These are phyloP conservation scores for Pristionchus japonicus DNA, from an alignment of 2,888 invertebrate genomes.

Conservation along the genomic window DNA sequence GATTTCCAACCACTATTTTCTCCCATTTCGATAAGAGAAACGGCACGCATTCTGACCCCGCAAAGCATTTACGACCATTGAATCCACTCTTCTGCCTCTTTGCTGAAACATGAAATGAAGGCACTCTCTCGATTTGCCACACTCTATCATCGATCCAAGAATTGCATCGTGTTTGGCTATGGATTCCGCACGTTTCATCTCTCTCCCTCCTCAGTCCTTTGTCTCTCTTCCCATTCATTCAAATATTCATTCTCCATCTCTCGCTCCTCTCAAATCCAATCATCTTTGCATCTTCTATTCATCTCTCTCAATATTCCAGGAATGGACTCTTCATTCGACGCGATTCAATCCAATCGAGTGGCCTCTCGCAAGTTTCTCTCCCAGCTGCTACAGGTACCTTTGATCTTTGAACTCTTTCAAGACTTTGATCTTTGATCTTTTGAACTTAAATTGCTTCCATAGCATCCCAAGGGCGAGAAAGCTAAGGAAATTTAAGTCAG, in stretches of 20 bases:
- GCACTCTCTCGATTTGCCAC: not conserved
- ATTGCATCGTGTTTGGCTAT: not conserved
- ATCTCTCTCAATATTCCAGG: not conserved
- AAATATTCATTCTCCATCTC: conserved; percentile 11
- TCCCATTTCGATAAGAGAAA: too few species aligned
- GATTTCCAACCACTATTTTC: not conserved
- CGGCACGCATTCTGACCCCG: not conserved
- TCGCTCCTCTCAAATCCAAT: not conserved
- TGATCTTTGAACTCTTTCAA: not conserved
- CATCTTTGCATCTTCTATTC: not conserved
- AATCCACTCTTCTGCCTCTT: not conserved
- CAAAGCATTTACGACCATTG: conserved; percentile 3
- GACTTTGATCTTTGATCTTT: not conserved
- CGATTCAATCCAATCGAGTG: conserved; percentile 43
- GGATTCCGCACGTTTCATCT: not conserved
- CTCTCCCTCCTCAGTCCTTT: not conserved
- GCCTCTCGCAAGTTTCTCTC: conserved; percentile 46
- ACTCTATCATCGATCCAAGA: not conserved
- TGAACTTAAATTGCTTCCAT: not conserved
- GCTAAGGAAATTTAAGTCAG: not conserved
- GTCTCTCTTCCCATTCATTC: conserved; percentile 20
- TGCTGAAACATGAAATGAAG: not conserved
- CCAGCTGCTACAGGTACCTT: conserved; percentile 38
- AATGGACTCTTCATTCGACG: conserved; percentile 44
- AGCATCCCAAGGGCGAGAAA: not conserved